Percentiles rank a stretch among this genome's conserved stretches.
Conservation (phyloP, 1,140 invertebrate genomes). For the Lethocerus indicus region DNA sequence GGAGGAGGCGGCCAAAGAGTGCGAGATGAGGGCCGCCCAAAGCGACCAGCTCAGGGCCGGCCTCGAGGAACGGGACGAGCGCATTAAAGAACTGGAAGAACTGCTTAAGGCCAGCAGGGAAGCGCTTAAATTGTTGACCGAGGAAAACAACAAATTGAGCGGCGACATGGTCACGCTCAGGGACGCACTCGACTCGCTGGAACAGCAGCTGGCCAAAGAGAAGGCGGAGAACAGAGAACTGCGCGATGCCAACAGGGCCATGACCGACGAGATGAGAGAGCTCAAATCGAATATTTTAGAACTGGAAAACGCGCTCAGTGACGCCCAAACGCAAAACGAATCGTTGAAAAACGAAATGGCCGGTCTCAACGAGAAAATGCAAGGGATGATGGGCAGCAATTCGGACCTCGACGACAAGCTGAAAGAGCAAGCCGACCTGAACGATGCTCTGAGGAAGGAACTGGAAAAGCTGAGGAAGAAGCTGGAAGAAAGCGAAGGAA, state of each 20-base stretch:
- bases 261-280: no score
- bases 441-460: not conserved
- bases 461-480: not conserved
- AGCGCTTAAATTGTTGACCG: not conserved
- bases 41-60: conserved; percentile 4
- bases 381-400: not conserved
- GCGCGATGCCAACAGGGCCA: no score
- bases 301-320: no score
- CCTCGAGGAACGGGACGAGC: not conserved
- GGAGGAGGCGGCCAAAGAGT: no score
- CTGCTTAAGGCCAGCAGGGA: not conserved
- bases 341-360: not conserved
- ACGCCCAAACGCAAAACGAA: no score
- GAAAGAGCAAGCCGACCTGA: not conserved
- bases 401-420: not conserved
- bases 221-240: no score
- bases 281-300: no score
- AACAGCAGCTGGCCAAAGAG: no score
- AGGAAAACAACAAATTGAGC: no score
- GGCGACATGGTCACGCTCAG: no score
- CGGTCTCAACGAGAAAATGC: not conserved
- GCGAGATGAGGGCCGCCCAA: no score
- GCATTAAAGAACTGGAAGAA: not conserved
- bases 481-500: not conserved
- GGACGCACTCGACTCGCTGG: no score